These are phyloP conservation scores for Helleia helle DNA, from an alignment of 2,888 invertebrate genomes.

Conservation along the genomic window DNA sequence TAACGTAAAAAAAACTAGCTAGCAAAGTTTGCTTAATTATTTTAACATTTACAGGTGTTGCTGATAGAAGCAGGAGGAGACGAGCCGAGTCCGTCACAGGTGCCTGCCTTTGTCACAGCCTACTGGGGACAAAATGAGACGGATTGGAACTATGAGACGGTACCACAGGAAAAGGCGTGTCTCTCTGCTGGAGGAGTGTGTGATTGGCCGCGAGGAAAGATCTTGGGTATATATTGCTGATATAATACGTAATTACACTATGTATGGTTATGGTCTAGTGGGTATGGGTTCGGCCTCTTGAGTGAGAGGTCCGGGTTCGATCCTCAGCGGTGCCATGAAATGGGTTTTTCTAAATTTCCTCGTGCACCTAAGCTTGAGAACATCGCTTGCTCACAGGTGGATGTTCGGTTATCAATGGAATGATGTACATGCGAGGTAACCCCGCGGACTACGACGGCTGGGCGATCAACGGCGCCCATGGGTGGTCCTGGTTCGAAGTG, in stretches of 20 bases:
- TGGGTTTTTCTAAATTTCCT: no score
- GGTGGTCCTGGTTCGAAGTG: conserved; percentile 87
- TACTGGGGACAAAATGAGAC: conserved; percentile 76
- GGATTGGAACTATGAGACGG: conserved; percentile 80
- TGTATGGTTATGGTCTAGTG: no score
- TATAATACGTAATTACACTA: no score
- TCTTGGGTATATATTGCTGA: conserved; percentile 74
- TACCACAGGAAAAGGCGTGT: conserved; percentile 77
- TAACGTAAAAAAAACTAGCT: no score
- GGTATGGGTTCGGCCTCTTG: no score
- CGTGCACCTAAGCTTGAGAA: no score
- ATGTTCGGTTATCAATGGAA: conserved; percentile 82
- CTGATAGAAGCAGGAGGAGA: conserved; percentile 82
- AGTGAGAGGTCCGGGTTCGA: no score
- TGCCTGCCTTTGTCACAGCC: conserved; percentile 80
- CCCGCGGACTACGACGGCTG: conserved; percentile 84
- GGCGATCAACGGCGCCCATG: conserved; percentile 80
- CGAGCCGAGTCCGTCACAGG: conserved; percentile 76
- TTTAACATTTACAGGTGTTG: conserved; percentile 64
- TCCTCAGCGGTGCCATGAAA: no score
- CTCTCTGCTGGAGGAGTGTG: conserved; percentile 70
- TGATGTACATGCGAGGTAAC: conserved; percentile 88
- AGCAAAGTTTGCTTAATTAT: neutral
- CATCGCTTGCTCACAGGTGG: conserved; percentile 81
- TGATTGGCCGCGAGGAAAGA: conserved; percentile 81